Evolutionary conservation across 2,797 vertebrate species (phyloP), one percentile per base, ranked within the genome.

Genomic region (Eleutherodactylus coqui): DNA sequence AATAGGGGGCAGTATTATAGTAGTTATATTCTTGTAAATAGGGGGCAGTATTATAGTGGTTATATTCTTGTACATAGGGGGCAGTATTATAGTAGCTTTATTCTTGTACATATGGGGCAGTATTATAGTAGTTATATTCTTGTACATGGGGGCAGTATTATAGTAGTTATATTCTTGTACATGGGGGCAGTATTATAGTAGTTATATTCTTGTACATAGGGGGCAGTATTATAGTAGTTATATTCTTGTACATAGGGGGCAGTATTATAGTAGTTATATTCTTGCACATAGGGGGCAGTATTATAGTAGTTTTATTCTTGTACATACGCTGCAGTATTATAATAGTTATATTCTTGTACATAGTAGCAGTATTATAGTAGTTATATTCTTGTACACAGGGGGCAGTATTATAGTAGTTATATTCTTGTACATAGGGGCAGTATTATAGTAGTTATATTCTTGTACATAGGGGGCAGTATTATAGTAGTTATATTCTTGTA

Each of bases 301-400:
- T 64, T 64, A 64, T 64, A 64, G 62, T 64, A 64, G 29, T 64
- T 32, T 16, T 64, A 32, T 64, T 62, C 58, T 62, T 62, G 58
- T 62, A 62, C 5, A 62, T 62, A 62, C 24, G n/a, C n/a, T n/a
- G n/a, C n/a, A n/a, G n/a, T n/a, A n/a, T n/a, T n/a, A n/a, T n/a
- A n/a, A n/a, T n/a, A n/a, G n/a, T n/a, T n/a, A n/a, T n/a, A n/a
- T n/a, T n/a, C n/a, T n/a, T n/a, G n/a, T n/a, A n/a, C n/a, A n/a
- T n/a, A n/a, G n/a, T n/a, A n/a, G n/a, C n/a, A n/a, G n/a, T n/a
- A n/a, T n/a, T n/a, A n/a, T n/a, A n/a, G n/a, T n/a, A n/a, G n/a
- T n/a, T n/a, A n/a, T n/a, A n/a, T n/a, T n/a, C n/a, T n/a, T n/a
- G n/a, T n/a, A n/a, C n/a, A n/a, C n/a, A n/a, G n/a, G n/a, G n/a